A percentile compares a stretch with the other conserved stretches of the same genome.
phyloP scores from a whole-genome alignment of 2,113 vertebrate species.

The Polyodon spathula region DNA sequence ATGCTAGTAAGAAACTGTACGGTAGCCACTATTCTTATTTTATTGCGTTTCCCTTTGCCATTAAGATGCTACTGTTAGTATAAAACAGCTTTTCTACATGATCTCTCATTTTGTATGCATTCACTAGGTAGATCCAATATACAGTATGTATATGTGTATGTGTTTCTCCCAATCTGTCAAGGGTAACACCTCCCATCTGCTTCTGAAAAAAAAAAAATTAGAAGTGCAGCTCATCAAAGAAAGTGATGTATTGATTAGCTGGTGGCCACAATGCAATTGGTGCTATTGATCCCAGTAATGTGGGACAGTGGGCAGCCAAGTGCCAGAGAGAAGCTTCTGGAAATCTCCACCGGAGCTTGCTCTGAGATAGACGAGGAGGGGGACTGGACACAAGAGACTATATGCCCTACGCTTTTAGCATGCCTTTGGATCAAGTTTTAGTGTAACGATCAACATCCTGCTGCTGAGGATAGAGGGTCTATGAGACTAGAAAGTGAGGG shows the following conservation, averaged over 20 bases:
- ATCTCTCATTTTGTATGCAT: too few relatives aligned
- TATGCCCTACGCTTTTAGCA: constrained; percentile 49
- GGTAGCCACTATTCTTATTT: too few relatives aligned
- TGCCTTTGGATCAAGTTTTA: constrained; percentile 64
- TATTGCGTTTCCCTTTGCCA: too few relatives aligned
- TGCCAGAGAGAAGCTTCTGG: constrained; percentile 37
- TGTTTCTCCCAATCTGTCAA: constrained; percentile 5
- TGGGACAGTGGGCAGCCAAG: constrained; percentile 62
- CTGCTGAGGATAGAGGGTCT: constrained; percentile 52
- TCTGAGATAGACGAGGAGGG: constrained; percentile 44
- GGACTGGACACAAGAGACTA: constrained; percentile 26
- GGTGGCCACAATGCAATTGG: background rate
- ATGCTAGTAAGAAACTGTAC: too few relatives aligned
- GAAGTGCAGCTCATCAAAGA: constrained; percentile 27
- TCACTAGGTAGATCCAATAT: too few relatives aligned
- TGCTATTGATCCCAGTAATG: constrained; percentile 36
- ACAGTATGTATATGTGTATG: too few relatives aligned
- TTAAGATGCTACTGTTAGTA: too few relatives aligned
- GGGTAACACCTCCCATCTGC: background rate
- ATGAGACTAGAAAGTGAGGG: constrained; percentile 44
- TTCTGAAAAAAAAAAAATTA: background rate
- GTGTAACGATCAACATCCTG: constrained; percentile 57
- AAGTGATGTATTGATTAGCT: constrained; percentile 24
- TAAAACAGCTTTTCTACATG: too few relatives aligned
- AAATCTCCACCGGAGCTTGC: constrained; percentile 9